Evolutionary conservation across 2,888 invertebrate species (phyloP), one percentile per base, ranked within the genome.

Genomic region (Campopleginae sp.): DNA sequence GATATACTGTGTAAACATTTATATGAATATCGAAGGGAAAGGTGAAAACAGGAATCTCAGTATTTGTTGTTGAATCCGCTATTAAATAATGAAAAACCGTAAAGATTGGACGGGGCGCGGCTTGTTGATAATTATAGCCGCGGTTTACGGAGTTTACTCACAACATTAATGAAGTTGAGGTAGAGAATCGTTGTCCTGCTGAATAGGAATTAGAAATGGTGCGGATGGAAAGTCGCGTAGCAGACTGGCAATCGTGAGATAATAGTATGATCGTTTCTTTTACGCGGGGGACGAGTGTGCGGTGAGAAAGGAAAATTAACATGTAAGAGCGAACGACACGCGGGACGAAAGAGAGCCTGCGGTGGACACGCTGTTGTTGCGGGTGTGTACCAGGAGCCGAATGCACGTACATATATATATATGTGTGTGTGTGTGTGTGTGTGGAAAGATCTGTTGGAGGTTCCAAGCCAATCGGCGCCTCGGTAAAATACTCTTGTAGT

Each of bases 401-500:
- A 79, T 68, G 76, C 84, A 46, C 68, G 71, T 54, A 54, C 7
- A 48, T 12, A 14, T 58, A 58, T 58, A 58, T n/a, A n/a, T n/a
- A n/a, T n/a, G n/a, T n/a, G n/a, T 58, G 27, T 27, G 8, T 54
- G 27, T 65, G 61, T n/a, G n/a, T 58, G 27, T 27, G 8, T 54
- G 27, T 65, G 61, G 51, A 72, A 38, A 63, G 63, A 77, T 79
- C 71, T 72, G 38, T 85, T 79, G 58, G 68, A 84, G 81, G 84
- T 79, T 71, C 82, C 79, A 86, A 89, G 89, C 90, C 90, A 91
- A 91, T 91, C 91, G 91, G 89, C 91, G 91, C 90, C 90, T 89
- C 85, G 85, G 44, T 46, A 68, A 63, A 80, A 80, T 80, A 70
- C 66, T 48, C 48, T 38, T 54, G 42, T 82, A 80, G 76, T 87